phyloP scores from a whole-genome alignment of 2,113 vertebrate species.

The Nothoprocta pentlandii region DNA sequence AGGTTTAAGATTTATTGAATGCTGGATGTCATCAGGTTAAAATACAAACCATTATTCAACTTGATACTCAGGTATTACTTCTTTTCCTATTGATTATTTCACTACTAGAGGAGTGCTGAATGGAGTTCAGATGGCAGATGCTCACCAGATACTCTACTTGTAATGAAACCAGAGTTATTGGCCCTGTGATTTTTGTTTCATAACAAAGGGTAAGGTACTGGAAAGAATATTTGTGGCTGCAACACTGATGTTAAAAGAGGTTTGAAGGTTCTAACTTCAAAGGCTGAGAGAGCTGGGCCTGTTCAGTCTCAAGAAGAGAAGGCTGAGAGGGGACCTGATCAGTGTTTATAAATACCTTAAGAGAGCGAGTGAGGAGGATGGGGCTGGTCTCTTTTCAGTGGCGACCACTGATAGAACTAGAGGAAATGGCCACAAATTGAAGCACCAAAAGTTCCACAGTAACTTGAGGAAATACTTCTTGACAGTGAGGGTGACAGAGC shows the following conservation, averaged over 20 bases:
- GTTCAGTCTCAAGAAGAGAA: too few species aligned
- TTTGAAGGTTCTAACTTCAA: neutral
- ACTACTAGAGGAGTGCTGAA: conserved; percentile 1
- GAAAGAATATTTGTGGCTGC: neutral
- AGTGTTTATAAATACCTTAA: too few species aligned
- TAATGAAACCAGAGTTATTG: neutral
- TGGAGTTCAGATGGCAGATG: conserved; percentile 46
- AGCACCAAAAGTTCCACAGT: too few species aligned
- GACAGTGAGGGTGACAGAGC: too few species aligned
- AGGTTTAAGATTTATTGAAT: conserved; percentile 40
- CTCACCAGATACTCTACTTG: neutral
- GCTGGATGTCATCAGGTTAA: conserved; percentile 59
- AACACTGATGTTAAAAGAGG: neutral
- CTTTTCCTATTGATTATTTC: conserved; percentile 63
- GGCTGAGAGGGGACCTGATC: too few species aligned
- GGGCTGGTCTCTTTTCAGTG: too few species aligned
- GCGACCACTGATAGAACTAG: too few species aligned
- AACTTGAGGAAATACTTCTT: too few species aligned
- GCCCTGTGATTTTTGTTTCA: neutral
- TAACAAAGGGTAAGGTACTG: neutral
- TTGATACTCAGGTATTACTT: conserved; percentile 57
- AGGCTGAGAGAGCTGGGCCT: too few species aligned
- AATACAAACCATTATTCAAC: conserved; percentile 50
- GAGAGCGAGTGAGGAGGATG: too few species aligned
- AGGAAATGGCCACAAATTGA: too few species aligned